Percentiles rank a stretch among this genome's conserved stretches.
phyloP scores from a whole-genome alignment of 2,888 invertebrate species.

The Cephus pulcher region DNA sequence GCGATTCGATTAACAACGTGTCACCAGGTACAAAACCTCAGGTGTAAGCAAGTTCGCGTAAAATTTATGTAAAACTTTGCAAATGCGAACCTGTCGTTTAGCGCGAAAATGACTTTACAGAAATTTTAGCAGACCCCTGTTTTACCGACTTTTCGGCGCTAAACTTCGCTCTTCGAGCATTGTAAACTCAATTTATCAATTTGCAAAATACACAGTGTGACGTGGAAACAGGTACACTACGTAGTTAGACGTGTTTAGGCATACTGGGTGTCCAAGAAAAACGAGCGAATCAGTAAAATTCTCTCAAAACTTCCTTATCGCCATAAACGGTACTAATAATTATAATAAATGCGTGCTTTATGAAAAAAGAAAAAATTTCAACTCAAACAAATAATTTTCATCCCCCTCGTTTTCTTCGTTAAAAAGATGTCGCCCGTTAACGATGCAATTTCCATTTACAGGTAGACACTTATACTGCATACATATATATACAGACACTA shows the following conservation, averaged over 20 bases:
- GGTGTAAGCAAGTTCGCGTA: not conserved
- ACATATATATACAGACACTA: too few relatives aligned
- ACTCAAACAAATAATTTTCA: too few relatives aligned
- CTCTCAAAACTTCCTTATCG: too few relatives aligned
- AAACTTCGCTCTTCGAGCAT: not conserved
- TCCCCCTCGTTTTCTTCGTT: too few relatives aligned
- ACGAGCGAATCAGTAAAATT: too few relatives aligned
- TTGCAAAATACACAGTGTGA: not conserved
- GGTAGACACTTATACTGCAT: too few relatives aligned
- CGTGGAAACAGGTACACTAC: not conserved
- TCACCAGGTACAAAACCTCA: not conserved
- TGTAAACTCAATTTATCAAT: not conserved
- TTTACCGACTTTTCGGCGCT: not conserved
- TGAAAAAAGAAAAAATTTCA: too few relatives aligned
- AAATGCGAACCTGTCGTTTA: not conserved
- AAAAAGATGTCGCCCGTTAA: too few relatives aligned
- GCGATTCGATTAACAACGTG: not conserved
- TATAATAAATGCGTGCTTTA: too few relatives aligned
- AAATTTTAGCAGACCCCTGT: not conserved
- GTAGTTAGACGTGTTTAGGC: not conserved
- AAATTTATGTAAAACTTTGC: not conserved
- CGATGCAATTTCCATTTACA: too few relatives aligned
- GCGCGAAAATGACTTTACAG: not conserved
- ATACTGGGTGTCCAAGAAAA: too few relatives aligned
- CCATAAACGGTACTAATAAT: too few relatives aligned